Evolutionary conservation across 1,140 invertebrate species (phyloP).

Genomic region (Capitella teleta): DNA sequence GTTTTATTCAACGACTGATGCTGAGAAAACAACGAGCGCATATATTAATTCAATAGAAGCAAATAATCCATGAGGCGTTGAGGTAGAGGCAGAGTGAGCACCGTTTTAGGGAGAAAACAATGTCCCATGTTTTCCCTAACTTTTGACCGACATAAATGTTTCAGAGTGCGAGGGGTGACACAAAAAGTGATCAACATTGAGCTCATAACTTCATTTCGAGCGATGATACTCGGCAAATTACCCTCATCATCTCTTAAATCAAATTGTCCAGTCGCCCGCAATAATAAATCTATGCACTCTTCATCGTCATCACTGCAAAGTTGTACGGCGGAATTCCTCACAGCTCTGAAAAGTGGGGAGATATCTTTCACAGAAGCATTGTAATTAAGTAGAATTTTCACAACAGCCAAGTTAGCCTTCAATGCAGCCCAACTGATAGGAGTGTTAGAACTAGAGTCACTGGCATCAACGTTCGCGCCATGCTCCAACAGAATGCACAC

Average conservation of each 20-base stretch:
- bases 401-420: slow-evolving; percentile 76
- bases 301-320: slow-evolving; percentile 21
- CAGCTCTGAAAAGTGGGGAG: no score
- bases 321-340: no score
- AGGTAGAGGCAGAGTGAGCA: slow-evolving; percentile 25
- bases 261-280: slow-evolving; percentile 29
- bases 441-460: slow-evolving; percentile 41
- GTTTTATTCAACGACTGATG: no score
- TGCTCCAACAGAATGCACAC: slow-evolving; percentile 38
- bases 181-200: slow-evolving; percentile 22
- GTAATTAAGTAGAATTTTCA: slow-evolving; percentile 65
- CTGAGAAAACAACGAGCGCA: no score
- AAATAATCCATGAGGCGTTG: slow-evolving; percentile 19
- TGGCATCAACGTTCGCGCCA: slow-evolving; percentile 40
- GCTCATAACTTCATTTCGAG: slow-evolving; percentile 22
- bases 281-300: slow-evolving; percentile 26
- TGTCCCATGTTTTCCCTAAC: slow-evolving; percentile 22
- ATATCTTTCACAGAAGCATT: slow-evolving; percentile 46
- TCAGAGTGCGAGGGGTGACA: slow-evolving; percentile 18
- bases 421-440: slow-evolving; percentile 71
- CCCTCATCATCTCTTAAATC: slow-evolving; percentile 22
- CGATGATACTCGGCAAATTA: slow-evolving; percentile 16
- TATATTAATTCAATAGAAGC: no score
- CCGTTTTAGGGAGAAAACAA: slow-evolving; percentile 23
- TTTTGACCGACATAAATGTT: slow-evolving; percentile 18